Evolutionary conservation across 2,888 invertebrate species (phyloP), one percentile per base, ranked within the genome.

Genomic region (Drosophila fulvimacula): DNA sequence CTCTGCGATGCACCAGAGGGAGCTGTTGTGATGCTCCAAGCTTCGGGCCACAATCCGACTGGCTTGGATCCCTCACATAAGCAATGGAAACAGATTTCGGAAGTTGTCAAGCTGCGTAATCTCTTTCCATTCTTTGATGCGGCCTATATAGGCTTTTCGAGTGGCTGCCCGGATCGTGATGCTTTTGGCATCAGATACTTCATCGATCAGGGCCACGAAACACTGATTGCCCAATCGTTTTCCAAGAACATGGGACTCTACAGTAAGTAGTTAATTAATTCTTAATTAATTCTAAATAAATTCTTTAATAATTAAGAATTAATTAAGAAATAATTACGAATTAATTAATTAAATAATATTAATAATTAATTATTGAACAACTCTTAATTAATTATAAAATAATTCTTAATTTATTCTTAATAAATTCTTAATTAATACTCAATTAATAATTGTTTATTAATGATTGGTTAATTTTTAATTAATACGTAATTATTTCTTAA

Each of bases 161-260:
- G 97, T n/a, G 99, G 99, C 0, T 96, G 98, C 93, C 93, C 98
- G 39, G 97, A 97, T 83, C 94, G 94, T 70, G 99, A 99, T 94
- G 97, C 98, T 57, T 96, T 95, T 94, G 95, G 97, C 30, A 96
- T 98, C 53, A 95, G 98, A 52, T 95, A 96, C 93, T 98, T 98
- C 93, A 96, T 95, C 2, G 92, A 95, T 68, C 93, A 95, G 73
- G 97, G 97, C 41, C 95, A 98, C 91, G 98, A 99, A 93, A 93
- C 98, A 64, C 93, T 98, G 78, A 96, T 96, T 91, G 96, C 98
- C 2, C 99, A 99, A 93, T 98, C 98, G 10, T 99, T 98, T 93
- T 98, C 99, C 60, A 99, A 99, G 93, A 99, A 99, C 93, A 99
- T 99, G 93, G 99, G 99, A n/a, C 94, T 99, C 9, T 99, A 99